Base-by-base conservation (phyloP, 2,113 vertebrate genomes). In the Mesoclemmys tuberculata region DNA sequence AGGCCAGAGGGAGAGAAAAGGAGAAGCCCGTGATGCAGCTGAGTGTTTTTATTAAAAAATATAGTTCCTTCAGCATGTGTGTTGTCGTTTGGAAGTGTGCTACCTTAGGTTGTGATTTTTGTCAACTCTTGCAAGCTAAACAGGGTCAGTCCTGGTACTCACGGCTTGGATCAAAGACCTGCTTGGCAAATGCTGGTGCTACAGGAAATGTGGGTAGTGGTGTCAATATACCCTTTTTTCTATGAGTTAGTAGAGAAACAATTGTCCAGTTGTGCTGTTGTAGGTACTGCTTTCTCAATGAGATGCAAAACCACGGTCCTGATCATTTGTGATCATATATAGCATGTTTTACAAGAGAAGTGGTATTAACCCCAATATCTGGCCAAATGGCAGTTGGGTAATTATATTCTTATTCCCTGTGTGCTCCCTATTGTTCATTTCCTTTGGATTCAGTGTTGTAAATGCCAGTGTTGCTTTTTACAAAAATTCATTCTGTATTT, bases 31-130 rank as follows among this genome's bases (percentile, higher is more conserved):
- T 27, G 1, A 41, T 78, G n/a, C 78, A 92, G 90, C 87, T 77
- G 89, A 93, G 87, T 2, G 83, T 19, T 90, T 90, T 93, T 91
- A 58, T 91, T 86, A 16, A 81, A 86, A 80, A 80, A 74, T 90
- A 58, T 71, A 94, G 93, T 75, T 92, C 56, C n/a, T 94, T 49
- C 31, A 49, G 48, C 31, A 58, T 51, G 44, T 86, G 46, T 77
- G 52, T 19, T 85, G 82, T 6, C 38, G 55, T 95, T 87, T 84
- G 88, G 84, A 94, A 91, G 79, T 18, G 16, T 31, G 29, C 82
- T 77, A 90, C 35, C 54, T 82, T 81, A 71, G 74, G 51, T 52
- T 84, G 26, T 58, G 52, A 3, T 80, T 2, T 10, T 44, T 29
- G 21, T 68, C 52, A 27, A 24, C 21, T 88, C 35, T 46, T 0